These are phyloP conservation scores for Petroica traversi DNA, from an alignment of 2,113 vertebrate genomes.

Conservation along the genomic window DNA sequence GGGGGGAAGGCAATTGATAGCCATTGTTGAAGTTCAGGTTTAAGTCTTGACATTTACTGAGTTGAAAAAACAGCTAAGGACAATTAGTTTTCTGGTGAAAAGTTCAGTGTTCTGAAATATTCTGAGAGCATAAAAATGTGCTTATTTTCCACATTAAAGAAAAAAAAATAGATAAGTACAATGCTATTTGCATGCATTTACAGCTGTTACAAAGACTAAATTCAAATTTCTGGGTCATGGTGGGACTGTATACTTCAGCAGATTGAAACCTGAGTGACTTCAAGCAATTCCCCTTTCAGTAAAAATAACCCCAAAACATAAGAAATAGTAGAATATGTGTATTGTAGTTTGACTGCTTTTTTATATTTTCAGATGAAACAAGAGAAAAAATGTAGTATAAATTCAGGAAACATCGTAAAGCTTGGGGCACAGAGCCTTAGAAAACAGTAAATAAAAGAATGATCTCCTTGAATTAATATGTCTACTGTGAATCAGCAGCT, in stretches of 20 bases:
- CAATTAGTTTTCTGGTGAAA: background rate
- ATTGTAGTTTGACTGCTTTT: constrained; percentile 10
- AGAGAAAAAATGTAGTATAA: constrained; percentile 64
- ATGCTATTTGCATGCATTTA: background rate
- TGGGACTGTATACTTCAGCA: constrained; percentile 4
- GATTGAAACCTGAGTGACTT: constrained; percentile 52
- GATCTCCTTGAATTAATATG: constrained; percentile 57
- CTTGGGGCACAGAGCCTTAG: constrained; percentile 32
- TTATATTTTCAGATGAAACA: constrained; percentile 52
- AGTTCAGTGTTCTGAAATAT: background rate
- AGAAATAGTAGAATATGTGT: constrained; percentile 31
- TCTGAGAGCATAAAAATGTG: background rate
- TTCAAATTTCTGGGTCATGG: constrained; percentile 48
- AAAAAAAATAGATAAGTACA: background rate
- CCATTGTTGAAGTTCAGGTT: background rate
- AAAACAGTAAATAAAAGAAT: constrained; percentile 29
- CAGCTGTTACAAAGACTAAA: constrained; percentile 24
- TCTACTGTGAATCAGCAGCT: constrained; percentile 58
- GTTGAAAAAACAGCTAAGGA: background rate
- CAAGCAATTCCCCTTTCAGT: constrained; percentile 22
- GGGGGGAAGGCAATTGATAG: background rate
- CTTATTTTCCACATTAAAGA: background rate
- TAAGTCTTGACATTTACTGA: background rate
- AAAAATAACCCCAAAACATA: background rate
- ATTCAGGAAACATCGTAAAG: constrained; percentile 46